Conservation (phyloP, 2,888 invertebrate genomes). For the Himalopsyche japonica region DNA sequence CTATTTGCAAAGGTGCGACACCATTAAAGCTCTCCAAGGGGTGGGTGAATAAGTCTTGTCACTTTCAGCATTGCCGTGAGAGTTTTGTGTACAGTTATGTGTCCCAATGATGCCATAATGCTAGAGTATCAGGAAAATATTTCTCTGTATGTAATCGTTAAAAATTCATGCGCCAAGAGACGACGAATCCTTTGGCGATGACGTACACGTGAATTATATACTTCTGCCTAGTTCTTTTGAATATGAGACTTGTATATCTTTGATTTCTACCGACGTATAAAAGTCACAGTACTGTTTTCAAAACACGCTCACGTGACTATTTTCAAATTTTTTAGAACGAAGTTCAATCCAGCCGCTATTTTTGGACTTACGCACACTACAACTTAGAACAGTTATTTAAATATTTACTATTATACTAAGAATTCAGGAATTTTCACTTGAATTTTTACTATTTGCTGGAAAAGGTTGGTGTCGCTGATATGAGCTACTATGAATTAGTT, state of each 20-base stretch:
- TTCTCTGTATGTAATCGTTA: conserved; percentile 25
- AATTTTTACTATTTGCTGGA: too few relatives aligned
- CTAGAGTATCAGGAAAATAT: conserved; percentile 10
- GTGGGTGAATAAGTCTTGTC: conserved; percentile 10
- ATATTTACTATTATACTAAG: neutral
- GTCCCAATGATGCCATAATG: conserved; percentile 24
- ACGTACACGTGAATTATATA: neutral
- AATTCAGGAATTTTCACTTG: too few relatives aligned
- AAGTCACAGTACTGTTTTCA: neutral
- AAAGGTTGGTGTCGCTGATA: too few relatives aligned
- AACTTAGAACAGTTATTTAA: neutral
- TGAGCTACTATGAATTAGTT: too few relatives aligned
- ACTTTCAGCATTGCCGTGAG: conserved; percentile 20
- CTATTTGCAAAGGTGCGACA: neutral
- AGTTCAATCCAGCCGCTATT: neutral
- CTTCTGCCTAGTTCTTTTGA: neutral
- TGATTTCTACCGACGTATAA: neutral
- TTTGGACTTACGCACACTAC: neutral
- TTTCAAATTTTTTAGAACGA: neutral
- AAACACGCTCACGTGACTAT: neutral
- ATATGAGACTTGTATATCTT: neutral
- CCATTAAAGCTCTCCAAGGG: conserved; percentile 11
- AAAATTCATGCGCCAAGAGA: conserved; percentile 36
- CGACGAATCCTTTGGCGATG: conserved; percentile 9
- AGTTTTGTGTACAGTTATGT: conserved; percentile 16